Base-by-base conservation (phyloP, 2,888 invertebrate species). In the Agrochola circellaris region DNA sequence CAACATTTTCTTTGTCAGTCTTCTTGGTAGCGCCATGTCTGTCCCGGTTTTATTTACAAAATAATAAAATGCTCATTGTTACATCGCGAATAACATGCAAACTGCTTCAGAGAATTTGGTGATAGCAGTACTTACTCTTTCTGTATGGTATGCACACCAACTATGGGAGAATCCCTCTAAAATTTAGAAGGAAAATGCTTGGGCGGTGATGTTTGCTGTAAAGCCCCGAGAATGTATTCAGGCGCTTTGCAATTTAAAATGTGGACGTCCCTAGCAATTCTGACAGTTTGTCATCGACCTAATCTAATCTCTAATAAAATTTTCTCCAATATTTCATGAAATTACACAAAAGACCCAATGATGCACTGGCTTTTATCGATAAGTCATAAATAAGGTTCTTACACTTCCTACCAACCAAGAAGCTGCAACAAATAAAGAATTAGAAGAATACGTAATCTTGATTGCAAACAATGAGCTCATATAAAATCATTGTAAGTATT, bases 1-100 rank as follows among this genome's bases (percentile, higher is more conserved):
- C 81, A 89, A 89, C 81, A 79, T 73, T 86, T 86, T 84, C 88
- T 90, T 91, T 91, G 91, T 91, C 79, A 84, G 48, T 54, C 42
- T 91, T 92, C 91, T 89, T 26, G 70, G 91, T 91, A 92, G 77
- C 70, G 61, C 60, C 80, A 75, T 61, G 68, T 48, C 13, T 26
- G 83, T 77, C 82, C 77, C 72, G 81, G 67, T 82, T 81, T 86
- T 87, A 88, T 84, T 90, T 89, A 89, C 89, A 82, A 87, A 89
- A 84, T 84, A 82, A 81, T 78, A 83, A 84, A 81, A 84, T 89
- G 85, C 70, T 81, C 82, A 85, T 86, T 88, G 86, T 87, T 77
- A 77, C 65, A n/a, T 42, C 34, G 66, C 51, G 54, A 78, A 71
- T 75, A 82, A 73, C 71, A 74, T 79, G 71, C 70, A 34, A 45